phyloP scores from a whole-genome alignment of 2,113 vertebrate genomes.

The Nothoprocta pentlandii region DNA sequence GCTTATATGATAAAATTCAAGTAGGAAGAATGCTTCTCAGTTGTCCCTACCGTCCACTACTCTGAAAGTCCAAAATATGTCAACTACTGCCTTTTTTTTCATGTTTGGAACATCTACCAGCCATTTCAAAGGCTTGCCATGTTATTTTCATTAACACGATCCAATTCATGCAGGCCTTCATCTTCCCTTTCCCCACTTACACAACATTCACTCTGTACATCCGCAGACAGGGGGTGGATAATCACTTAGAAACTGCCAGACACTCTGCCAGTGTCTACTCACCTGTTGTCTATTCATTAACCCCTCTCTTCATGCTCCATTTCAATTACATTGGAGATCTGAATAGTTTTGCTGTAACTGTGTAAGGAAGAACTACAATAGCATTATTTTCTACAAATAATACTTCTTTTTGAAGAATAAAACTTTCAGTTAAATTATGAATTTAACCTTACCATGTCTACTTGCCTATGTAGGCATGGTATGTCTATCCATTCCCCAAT shows the following conservation, averaged over 20 bases:
- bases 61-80: not conserved
- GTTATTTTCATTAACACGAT: not conserved
- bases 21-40: not conserved
- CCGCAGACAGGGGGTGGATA: accelerated
- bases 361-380: not conserved
- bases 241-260: not conserved
- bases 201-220: not conserved
- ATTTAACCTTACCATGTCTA: not conserved
- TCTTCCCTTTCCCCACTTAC: not conserved
- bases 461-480: not conserved
- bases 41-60: not conserved
- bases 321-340: not conserved
- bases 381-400: not conserved
- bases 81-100: not conserved
- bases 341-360: not conserved
- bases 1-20: not conserved
- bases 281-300: not conserved
- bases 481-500: not conserved
- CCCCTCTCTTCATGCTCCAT: not conserved
- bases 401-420: not conserved
- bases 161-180: not conserved
- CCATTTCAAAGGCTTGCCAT: not conserved
- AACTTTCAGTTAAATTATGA: not conserved
- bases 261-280: not conserved
- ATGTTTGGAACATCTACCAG: not conserved